Evolutionary conservation across 1,140 invertebrate species (phyloP).

Genomic region (Nephotettix cincticeps): DNA sequence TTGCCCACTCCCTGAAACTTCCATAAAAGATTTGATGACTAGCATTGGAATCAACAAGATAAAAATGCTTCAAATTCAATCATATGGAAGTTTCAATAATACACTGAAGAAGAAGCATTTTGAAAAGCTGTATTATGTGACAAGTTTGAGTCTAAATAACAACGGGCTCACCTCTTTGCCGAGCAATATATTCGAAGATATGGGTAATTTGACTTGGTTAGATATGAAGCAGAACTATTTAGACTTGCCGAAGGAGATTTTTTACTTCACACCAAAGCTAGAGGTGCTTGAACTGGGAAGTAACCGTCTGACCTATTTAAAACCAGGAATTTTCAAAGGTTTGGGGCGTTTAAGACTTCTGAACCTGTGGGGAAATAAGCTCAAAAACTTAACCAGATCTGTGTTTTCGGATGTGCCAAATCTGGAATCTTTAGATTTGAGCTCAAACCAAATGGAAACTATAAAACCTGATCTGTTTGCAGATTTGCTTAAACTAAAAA

Average conservation of each 20-base stretch:
- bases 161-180: conserved; percentile 55
- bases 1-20: conserved; percentile 43
- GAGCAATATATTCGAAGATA: conserved; percentile 56
- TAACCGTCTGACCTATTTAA: conserved; percentile 57
- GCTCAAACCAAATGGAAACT: conserved; percentile 58
- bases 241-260: conserved; percentile 37
- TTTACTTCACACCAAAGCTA: conserved; percentile 50
- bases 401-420: conserved; percentile 58
- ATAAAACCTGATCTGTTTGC: conserved; percentile 58
- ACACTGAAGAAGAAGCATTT: conserved; percentile 54
- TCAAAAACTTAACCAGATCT: conserved; percentile 56
- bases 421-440: conserved; percentile 59
- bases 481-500: conserved; percentile 55
- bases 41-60: conserved; percentile 49
- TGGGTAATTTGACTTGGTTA: conserved; percentile 57
- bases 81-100: conserved; percentile 49
- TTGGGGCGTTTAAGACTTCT: conserved; percentile 55
- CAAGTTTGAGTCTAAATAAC: conserved; percentile 50
- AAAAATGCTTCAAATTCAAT: conserved; percentile 50
- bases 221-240: conserved; percentile 60
- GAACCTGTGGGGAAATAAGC: conserved; percentile 62
- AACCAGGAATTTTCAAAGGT: conserved; percentile 57
- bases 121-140: conserved; percentile 51
- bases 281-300: conserved; percentile 60
- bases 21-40: conserved; percentile 39